Base-by-base conservation (phyloP, 2,797 vertebrate genomes). In the Melanotaenia parkinsoni region DNA sequence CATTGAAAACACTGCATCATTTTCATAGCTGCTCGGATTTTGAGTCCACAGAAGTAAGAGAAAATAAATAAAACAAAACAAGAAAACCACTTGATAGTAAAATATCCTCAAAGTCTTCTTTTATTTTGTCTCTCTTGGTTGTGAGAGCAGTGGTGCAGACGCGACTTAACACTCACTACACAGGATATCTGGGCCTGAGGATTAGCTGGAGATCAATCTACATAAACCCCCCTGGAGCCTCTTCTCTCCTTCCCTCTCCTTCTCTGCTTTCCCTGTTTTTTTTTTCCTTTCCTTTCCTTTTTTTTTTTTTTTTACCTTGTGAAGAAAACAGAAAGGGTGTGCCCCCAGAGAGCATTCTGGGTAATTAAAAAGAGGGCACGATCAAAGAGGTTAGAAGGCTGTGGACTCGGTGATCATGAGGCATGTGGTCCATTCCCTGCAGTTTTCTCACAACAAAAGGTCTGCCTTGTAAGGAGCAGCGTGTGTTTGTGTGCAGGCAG, bases 201-300 rank as follows among this genome's bases (percentile, higher is more conserved):
- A 93, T 93, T 92, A 93, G 67, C 83, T 79, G 69, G 51, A 93
- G 90, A 93, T 91, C 89, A 86, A 91, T 92, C 89, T 93, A 90
- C 91, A 93, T 92, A 91, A 91, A 82, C 74, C 84, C 75, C 88
- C 88, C 75, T 30, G 79, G 54, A 88, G 86, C 82, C 60, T 70
- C 64, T 56, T 79, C 64, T 86, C 81, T 83, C 79, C 81, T 83
- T 81, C 71, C 20, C 67, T 62, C 74, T 81, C 74, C 75, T 80
- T 67, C 79, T 76, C 59, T 75, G 61, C 65, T 75, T 75, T 62
- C 56, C 16, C 47, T 58, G 53, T 69, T 75, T 66, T 53, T 8
- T 24, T 56, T 30, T 30, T 30, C 45, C 32, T 33, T 33, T 33
- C 32, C 32, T 30, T 30, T 30, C 45, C 32, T 33, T 33, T 66